These are phyloP conservation scores for Nycticorax nycticorax DNA, from an alignment of 2,113 vertebrate genomes.

Conservation along the genomic window DNA sequence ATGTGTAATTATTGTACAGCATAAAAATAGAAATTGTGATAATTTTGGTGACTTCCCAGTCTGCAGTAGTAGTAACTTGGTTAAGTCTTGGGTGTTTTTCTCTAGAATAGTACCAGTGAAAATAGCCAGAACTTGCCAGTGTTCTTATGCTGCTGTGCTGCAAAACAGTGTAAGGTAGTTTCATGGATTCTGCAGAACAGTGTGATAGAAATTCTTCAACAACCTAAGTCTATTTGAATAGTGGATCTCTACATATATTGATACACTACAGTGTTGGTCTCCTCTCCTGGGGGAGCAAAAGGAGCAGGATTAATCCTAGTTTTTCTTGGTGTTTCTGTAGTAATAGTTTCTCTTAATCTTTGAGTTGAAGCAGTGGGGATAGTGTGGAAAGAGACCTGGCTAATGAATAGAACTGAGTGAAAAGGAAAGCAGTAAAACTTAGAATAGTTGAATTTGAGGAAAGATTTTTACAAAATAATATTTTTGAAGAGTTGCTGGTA, in stretches of 20 bases:
- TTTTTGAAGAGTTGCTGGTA: neutral
- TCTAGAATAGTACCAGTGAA: neutral
- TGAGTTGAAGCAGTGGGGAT: neutral
- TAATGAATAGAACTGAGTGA: neutral
- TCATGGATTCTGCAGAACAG: neutral
- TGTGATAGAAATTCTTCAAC: neutral
- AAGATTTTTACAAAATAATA: neutral
- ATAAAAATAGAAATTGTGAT: neutral
- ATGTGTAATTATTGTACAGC: neutral
- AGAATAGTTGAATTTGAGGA: neutral
- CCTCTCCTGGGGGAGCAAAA: neutral
- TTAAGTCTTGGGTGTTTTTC: neutral
- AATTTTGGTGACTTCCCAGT: neutral
- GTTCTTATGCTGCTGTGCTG: neutral
- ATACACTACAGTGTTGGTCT: neutral
- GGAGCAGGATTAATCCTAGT: neutral
- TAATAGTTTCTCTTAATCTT: neutral
- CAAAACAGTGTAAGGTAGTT: neutral
- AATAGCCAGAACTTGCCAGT: neutral
- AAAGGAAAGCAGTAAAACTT: neutral
- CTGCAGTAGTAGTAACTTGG: neutral
- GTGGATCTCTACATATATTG: neutral
- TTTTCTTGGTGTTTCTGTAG: neutral
- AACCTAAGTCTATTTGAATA: neutral
- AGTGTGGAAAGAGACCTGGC: neutral